Conservation (phyloP, 2,797 vertebrate genomes). For the Phrynocephalus guinanensis region DNA sequence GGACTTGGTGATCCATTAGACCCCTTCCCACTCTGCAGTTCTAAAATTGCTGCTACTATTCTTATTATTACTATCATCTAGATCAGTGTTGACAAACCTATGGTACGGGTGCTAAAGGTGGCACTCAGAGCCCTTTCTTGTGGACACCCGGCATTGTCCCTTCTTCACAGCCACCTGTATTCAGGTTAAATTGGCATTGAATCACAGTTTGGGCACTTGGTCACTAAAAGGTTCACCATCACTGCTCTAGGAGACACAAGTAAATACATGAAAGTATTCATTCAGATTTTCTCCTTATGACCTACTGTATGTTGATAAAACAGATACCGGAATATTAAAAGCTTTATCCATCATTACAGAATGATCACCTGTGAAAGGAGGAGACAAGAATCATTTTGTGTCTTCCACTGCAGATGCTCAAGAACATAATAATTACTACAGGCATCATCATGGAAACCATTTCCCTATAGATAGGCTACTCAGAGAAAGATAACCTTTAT, state of each 20-base stretch:
- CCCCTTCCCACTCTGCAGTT: too few species aligned
- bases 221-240: too few species aligned
- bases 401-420: conserved; percentile 26
- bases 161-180: too few species aligned
- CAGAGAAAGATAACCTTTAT: conserved; percentile 33
- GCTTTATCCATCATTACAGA: conserved; percentile 42
- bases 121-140: too few species aligned
- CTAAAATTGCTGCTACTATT: too few species aligned
- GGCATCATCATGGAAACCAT: conserved; percentile 31
- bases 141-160: too few species aligned
- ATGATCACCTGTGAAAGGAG: conserved; percentile 26
- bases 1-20: too few species aligned
- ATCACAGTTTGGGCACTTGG: too few species aligned
- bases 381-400: conserved; percentile 33
- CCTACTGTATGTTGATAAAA: conserved; percentile 1
- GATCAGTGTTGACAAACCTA: too few species aligned
- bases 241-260: not conserved
- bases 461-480: conserved; percentile 16
- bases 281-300: conserved; percentile 15
- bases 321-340: conserved; percentile 21
- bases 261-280: conserved; percentile 4
- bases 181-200: too few species aligned
- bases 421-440: conserved; percentile 27
- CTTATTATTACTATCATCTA: too few species aligned
- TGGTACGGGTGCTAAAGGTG: too few species aligned